These are phyloP conservation scores for Poeciliopsis gracilis DNA, from an alignment of 2,797 vertebrate genomes.

Conservation along the genomic window DNA sequence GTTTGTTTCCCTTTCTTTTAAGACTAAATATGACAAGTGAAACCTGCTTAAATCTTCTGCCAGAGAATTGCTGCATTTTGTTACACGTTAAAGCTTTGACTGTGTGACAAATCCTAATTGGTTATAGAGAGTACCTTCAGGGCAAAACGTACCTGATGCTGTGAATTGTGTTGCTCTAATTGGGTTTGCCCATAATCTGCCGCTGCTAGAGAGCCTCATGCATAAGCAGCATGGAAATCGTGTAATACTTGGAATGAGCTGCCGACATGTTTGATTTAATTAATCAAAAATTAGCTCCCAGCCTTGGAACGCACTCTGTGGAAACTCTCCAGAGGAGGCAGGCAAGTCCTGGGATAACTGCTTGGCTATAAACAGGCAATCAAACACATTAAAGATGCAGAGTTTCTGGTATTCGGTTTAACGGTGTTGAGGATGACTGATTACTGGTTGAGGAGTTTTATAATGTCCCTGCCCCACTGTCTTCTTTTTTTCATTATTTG, in stretches of 20 bases:
- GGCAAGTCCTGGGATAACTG: constrained; percentile 82
- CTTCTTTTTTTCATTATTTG: constrained; percentile 19
- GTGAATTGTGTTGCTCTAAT: constrained; percentile 78
- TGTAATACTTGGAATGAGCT: constrained; percentile 77
- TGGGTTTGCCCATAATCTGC: constrained; percentile 80
- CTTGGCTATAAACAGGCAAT: constrained; percentile 61
- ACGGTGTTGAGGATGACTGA: constrained; percentile 18
- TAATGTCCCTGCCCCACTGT: constrained; percentile 23
- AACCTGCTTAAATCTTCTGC: constrained; percentile 69
- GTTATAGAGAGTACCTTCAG: constrained; percentile 77
- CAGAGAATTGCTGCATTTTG: constrained; percentile 67
- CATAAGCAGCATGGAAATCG: constrained; percentile 78
- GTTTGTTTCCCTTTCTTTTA: constrained; percentile 71
- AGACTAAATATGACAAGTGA: constrained; percentile 75
- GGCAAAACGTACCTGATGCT: constrained; percentile 79
- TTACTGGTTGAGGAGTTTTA: constrained; percentile 4
- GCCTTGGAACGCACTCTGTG: constrained; percentile 67
- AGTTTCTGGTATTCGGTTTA: constrained; percentile 48
- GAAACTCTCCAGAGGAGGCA: constrained; percentile 69
- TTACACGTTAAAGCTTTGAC: constrained; percentile 67
- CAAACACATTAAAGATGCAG: constrained; percentile 37
- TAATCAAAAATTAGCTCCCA: constrained; percentile 80
- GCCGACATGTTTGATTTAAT: constrained; percentile 83
- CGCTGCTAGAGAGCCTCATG: constrained; percentile 71
- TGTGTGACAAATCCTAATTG: constrained; percentile 83